phyloP scores from a whole-genome alignment of 2,888 invertebrate species.

The Agrenia bidenticulata region DNA sequence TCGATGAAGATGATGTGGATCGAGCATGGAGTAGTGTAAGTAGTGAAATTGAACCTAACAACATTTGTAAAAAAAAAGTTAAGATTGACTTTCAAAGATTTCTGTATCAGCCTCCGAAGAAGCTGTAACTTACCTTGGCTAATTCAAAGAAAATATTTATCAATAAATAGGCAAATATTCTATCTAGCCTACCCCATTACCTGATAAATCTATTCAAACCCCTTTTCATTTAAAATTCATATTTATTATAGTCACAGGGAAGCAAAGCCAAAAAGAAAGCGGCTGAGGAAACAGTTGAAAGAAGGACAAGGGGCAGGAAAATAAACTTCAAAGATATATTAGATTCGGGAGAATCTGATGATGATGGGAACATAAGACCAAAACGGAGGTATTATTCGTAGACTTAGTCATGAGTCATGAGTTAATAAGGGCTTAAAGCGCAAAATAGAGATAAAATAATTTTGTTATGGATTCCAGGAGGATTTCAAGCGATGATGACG shows the following conservation, averaged over 20 bases:
- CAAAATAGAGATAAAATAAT: not conserved
- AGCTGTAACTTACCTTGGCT: slow-evolving; percentile 17
- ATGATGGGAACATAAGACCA: slow-evolving; percentile 57
- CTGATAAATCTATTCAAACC: too few relatives aligned
- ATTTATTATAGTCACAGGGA: not conserved
- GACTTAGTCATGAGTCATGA: not conserved
- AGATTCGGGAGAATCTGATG: slow-evolving; percentile 68
- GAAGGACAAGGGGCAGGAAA: slow-evolving; percentile 71
- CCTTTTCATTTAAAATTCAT: not conserved
- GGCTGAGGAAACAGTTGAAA: slow-evolving; percentile 57
- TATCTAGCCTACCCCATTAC: too few relatives aligned
- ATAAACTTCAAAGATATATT: slow-evolving; percentile 72
- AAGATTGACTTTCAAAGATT: slow-evolving; percentile 29
- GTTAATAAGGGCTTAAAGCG: too few relatives aligned
- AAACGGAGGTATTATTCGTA: slow-evolving; percentile 45
- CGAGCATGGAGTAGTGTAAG: slow-evolving; percentile 52
- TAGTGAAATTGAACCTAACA: slow-evolving; percentile 48
- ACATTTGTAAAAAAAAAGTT: slow-evolving; percentile 19
- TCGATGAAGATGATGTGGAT: slow-evolving; percentile 54
- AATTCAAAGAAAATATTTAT: too few relatives aligned
- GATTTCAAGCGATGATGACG: slow-evolving; percentile 40
- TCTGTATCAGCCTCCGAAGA: slow-evolving; percentile 30
- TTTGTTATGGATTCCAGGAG: slow-evolving; percentile 21
- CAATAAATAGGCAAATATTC: too few relatives aligned
- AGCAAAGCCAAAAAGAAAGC: slow-evolving; percentile 24